phyloP scores from a whole-genome alignment of 2,113 vertebrate species.

The Callopanchax toddi region DNA sequence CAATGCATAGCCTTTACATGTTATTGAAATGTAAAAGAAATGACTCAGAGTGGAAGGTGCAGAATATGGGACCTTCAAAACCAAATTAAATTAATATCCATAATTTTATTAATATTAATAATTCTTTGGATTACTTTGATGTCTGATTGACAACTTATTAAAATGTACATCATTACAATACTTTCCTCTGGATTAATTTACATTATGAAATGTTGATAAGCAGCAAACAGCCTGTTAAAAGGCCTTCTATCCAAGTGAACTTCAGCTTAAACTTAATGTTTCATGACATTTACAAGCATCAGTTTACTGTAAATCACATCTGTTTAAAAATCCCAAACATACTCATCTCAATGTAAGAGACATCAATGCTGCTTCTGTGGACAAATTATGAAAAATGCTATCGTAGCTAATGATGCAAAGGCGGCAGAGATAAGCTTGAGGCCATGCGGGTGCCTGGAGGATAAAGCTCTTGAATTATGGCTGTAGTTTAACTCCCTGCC shows the following conservation, averaged over 20 bases:
- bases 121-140: no score
- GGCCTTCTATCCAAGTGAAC: neutral
- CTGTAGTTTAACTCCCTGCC: conserved; percentile 25
- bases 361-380: neutral
- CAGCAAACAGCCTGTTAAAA: neutral
- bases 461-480: conserved; percentile 35
- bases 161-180: no score
- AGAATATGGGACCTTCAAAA: no score
- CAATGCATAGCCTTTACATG: no score
- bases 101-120: no score
- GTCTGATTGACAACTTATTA: no score
- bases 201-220: no score
- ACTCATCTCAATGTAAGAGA: neutral
- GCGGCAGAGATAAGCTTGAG: neutral
- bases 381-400: neutral
- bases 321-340: neutral
- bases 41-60: no score
- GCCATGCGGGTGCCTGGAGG: conserved; percentile 6
- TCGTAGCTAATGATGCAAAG: neutral
- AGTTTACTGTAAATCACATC: neutral
- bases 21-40: no score
- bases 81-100: no score
- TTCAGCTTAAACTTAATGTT: neutral
- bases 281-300: neutral
- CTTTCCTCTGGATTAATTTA: no score